Percentiles rank a stretch among this genome's conserved stretches.
phyloP scores from a whole-genome alignment of 2,888 invertebrate genomes.

The Hylaea fasciaria region DNA sequence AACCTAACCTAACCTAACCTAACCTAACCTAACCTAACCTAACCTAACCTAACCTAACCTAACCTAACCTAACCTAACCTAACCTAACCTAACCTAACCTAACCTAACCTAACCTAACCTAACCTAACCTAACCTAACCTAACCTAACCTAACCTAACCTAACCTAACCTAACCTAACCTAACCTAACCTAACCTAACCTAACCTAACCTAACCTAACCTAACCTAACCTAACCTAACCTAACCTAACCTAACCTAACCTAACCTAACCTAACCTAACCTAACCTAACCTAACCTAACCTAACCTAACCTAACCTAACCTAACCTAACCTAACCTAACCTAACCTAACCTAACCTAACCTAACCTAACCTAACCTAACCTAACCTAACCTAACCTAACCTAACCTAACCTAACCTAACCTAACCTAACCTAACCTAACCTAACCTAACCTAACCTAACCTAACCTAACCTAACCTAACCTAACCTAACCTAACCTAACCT shows the following conservation, averaged over 20 bases:
- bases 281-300: constrained; percentile 2
- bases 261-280: constrained; percentile 2
- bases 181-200: constrained; percentile 2
- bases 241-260: constrained; percentile 2
- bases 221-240: constrained; percentile 2
- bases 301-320: constrained; percentile 2
- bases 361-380: constrained; percentile 2
- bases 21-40: constrained; percentile 2
- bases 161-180: constrained; percentile 2
- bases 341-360: constrained; percentile 2
- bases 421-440: constrained; percentile 2
- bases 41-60: constrained; percentile 2
- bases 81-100: constrained; percentile 2
- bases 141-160: constrained; percentile 2
- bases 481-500: constrained; percentile 2
- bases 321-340: constrained; percentile 2
- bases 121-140: constrained; percentile 2
- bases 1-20: constrained; percentile 2
- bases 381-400: constrained; percentile 2
- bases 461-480: constrained; percentile 2
- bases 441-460: constrained; percentile 2
- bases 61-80: constrained; percentile 2
- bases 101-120: constrained; percentile 2
- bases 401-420: constrained; percentile 2
- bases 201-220: constrained; percentile 2